Base-by-base conservation (phyloP, 2,888 invertebrate genomes). In the Trissolcus japonicus region DNA sequence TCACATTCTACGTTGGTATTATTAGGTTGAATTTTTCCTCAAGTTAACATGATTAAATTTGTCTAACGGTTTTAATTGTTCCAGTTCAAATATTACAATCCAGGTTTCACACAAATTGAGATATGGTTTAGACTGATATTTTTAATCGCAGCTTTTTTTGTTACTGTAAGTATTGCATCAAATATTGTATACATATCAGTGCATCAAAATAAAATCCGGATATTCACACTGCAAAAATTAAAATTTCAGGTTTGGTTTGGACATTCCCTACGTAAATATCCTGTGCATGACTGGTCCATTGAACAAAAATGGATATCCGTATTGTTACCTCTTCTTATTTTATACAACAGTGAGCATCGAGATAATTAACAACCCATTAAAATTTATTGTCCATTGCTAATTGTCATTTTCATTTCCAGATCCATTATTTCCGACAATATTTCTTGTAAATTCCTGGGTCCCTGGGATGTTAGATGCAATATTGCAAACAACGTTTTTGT, bases 71-170 rank as follows among this genome's bases (percentile, higher is more conserved):
- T n/a, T 53, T 79, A 79, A 79, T 82, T 75, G 81, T 93, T 93
- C 73, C 92, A 98, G 98, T 97, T 98, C 88, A 97, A 97, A 90
- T 97, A 95, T 2, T 98, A 98, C 90, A 98, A 97, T 90, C 96
- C 98, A 55, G 95, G 95, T 9, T 99, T 98, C 87, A 98, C 98
- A 35, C 97, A 98, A 91, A 94, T 98, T 87, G 98, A 98, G 90
- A 96, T 98, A 78, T 98, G 98, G 97, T 97, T 98, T 88, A 92
- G 98, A 82, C 95, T 98, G 87, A 95, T 98, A 84, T 98, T 98
- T 89, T 91, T 98, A 60, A 90, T 97, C 50, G 92, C 95, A 48
- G 95, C 97, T 1, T 98, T 98, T 88, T 90, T 94, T 72, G 93
- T 96, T 43, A 94, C 95, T 82, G 98, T 98, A 92, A 94, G 94